Percentiles rank a stretch among this genome's conserved stretches.
These are phyloP conservation scores for Emydocephalus ijimae DNA, from an alignment of 2,113 vertebrate genomes.

Conservation along the genomic window DNA sequence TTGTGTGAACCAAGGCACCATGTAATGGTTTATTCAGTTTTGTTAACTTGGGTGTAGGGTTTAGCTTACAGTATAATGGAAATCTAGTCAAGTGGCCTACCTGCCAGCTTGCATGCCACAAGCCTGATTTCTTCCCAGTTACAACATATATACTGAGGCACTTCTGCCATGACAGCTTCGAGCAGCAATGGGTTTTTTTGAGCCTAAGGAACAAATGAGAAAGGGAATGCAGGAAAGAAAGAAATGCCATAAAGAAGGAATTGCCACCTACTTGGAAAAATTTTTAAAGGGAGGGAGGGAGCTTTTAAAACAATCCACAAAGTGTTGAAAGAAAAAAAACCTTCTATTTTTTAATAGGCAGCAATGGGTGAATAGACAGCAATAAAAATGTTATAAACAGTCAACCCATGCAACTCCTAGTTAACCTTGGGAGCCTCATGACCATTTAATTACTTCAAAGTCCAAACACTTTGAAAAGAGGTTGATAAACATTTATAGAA, in stretches of 20 bases:
- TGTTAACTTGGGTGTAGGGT: background rate
- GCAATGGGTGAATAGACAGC: too few species aligned
- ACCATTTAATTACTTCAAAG: background rate
- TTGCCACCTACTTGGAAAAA: background rate
- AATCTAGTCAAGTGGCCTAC: background rate
- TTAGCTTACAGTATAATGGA: background rate
- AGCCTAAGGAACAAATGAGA: background rate
- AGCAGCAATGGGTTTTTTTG: background rate
- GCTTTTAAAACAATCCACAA: background rate
- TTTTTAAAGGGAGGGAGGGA: background rate
- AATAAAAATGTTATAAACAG: background rate
- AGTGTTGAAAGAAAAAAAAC: background rate
- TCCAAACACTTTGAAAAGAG: background rate
- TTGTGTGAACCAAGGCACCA: background rate
- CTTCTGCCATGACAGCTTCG: background rate
- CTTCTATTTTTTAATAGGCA: background rate
- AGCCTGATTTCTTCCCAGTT: background rate
- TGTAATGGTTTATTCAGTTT: background rate
- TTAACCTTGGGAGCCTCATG: background rate
- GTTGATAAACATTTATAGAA: background rate
- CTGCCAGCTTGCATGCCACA: conserved; percentile 4
- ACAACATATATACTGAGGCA: background rate
- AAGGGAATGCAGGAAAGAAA: background rate
- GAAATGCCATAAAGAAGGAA: background rate
- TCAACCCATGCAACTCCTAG: background rate